Evolutionary conservation across 37 sponge, comb jelly and placozoan genomes (phyloP), one percentile per base, ranked within the genome.

Genomic region (Corticium candelabrum): DNA sequence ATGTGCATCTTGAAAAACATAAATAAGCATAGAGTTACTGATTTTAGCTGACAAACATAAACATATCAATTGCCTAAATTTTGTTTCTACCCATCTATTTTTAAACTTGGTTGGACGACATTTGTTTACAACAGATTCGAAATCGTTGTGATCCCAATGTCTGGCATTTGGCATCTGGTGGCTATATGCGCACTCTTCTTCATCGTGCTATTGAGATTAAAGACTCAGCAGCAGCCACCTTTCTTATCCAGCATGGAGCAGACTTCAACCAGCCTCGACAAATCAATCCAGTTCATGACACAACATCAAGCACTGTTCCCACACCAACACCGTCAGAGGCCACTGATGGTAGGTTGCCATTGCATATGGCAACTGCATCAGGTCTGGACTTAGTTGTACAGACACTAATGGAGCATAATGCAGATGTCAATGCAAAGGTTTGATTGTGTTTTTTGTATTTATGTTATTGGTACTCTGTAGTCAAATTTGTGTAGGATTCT

Each of bases 131-230:
- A n/a, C n/a, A n/a, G 94, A 81, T 93, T 15, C 43, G 78, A 68
- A 85, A 90, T 82, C 89, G 93, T n/a, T 95, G 93, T 85, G 96
- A 95, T 69, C 80, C 90, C 69, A 92, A 92, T 41, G 81, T 85
- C 43, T 89, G 92, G 93, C 80, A 80, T 68, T 68, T 41, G 2
- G 79, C 80, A 11, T 70, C 93, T 1, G 82, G 86, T 0, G 79
- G 82, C 67, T 71, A 82, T 29, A 37, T 68, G 7, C 75, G 82
- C 77, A 85, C 86, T 0, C 88, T 95, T 15, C 90, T 95, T 30
- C 96, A 95, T 74, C 81, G 88, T 32, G 96, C 96, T 69, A 95
- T 95, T 57, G 39, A 85, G 31, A 86, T 89, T 21, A 38, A 40
- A 0, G 90, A 95, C 81, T 72, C 87, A 36, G 74, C 74, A 62